A percentile compares a stretch with the other conserved stretches of the same genome.
Conservation (phyloP, 92 coral and sea anemone species). For the Siderastrea radians region DNA sequence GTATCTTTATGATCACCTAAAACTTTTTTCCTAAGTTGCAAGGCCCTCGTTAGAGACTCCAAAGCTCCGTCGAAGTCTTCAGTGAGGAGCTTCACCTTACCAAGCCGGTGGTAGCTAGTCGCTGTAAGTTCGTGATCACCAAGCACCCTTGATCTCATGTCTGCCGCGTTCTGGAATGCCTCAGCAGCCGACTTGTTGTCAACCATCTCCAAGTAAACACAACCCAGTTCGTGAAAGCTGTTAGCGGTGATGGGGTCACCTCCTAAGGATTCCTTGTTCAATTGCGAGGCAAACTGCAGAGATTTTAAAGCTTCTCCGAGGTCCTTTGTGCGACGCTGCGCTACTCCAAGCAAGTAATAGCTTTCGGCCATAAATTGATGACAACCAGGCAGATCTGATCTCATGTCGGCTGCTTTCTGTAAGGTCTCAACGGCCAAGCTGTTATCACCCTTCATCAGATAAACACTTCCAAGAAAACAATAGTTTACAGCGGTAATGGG, state of each 20-base stretch:
- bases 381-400: slow-evolving; percentile 19
- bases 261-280: not conserved
- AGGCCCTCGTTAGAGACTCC: not conserved
- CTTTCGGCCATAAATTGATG: slow-evolving; percentile 32
- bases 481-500: no score
- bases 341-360: slow-evolving; percentile 28
- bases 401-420: slow-evolving; percentile 1
- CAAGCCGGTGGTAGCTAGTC: not conserved
- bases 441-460: not conserved
- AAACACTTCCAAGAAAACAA: no score
- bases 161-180: slow-evolving; percentile 4
- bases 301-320: not conserved
- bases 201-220: not conserved
- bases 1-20: not conserved
- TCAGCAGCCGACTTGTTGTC: slow-evolving; percentile 6
- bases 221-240: not conserved
- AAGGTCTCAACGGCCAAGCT: not conserved
- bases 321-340: not conserved
- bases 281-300: not conserved
- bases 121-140: not conserved
- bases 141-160: not conserved
- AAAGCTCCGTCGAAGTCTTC: not conserved
- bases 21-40: not conserved
- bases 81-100: not conserved
- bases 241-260: not conserved